phyloP scores from a whole-genome alignment of 2,113 vertebrate species.

The Phainopepla nitens region DNA sequence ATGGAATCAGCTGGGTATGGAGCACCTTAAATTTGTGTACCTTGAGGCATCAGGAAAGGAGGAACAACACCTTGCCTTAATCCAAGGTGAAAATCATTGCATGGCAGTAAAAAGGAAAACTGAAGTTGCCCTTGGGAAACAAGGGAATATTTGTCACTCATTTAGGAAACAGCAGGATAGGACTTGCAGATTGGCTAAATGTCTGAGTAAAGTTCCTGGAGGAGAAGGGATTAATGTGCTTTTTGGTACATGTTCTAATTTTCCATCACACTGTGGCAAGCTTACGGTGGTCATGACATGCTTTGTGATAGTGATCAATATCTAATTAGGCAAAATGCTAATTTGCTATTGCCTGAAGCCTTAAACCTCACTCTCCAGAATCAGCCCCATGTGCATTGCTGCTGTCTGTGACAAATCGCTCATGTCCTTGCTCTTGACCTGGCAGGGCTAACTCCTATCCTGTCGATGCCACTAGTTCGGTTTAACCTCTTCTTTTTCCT shows the following conservation, averaged over 20 bases:
- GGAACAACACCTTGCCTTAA: neutral
- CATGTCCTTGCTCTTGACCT: neutral
- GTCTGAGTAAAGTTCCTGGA: neutral
- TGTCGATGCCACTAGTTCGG: neutral
- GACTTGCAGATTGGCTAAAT: neutral
- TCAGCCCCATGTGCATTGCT: neutral
- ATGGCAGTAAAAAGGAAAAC: neutral
- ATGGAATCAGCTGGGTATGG: neutral
- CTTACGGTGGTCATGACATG: neutral
- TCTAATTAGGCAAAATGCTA: conserved; percentile 63
- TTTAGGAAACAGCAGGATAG: neutral
- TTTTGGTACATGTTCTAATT: neutral
- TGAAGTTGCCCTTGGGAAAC: neutral
- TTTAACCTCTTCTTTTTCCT: neutral
- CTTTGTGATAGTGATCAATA: conserved; percentile 54
- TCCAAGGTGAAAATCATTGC: neutral
- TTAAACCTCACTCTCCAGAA: conserved; percentile 34
- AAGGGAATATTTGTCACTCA: neutral
- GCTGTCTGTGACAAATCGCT: neutral
- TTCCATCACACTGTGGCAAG: neutral
- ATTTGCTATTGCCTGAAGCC: conserved; percentile 27
- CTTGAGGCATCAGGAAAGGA: neutral
- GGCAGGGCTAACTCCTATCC: neutral
- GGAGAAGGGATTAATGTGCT: neutral
- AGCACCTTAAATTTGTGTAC: neutral